Conservation (phyloP, 2,113 vertebrate genomes). For the Dipodomys spectabilis region DNA sequence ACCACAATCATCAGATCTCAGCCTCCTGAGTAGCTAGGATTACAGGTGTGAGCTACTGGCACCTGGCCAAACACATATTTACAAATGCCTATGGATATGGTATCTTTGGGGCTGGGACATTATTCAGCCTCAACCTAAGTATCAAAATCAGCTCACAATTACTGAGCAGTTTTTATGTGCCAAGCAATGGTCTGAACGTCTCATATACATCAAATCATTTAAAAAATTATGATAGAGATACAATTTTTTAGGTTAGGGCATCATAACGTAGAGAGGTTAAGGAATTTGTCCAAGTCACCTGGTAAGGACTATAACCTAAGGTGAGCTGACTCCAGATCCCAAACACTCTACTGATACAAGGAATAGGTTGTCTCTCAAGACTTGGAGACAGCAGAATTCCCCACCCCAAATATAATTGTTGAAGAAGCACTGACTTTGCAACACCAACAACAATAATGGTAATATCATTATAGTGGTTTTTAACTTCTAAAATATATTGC, state of each 20-base stretch:
- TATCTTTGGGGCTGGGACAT: background rate
- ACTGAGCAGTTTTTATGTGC: background rate
- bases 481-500: constrained; percentile 38
- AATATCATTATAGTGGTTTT: background rate
- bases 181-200: background rate
- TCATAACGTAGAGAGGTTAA: background rate
- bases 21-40: too few species aligned
- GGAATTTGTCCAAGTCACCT: background rate
- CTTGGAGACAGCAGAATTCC: background rate
- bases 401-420: constrained; percentile 15
- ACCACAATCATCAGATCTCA: too few species aligned
- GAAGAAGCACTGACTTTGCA: background rate
- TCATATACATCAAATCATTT: background rate
- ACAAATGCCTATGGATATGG: background rate
- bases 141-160: background rate
- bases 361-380: background rate
- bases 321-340: background rate
- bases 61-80: background rate
- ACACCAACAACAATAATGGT: background rate
- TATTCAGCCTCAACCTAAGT: background rate
- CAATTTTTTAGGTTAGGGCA: background rate
- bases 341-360: background rate
- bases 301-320: background rate
- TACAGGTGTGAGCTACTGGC: too few species aligned
- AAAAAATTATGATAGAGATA: background rate